A percentile compares a stretch with the other conserved stretches of the same genome.
Conservation (phyloP, 1,140 invertebrate genomes). For the Listronotus bonariensis region DNA sequence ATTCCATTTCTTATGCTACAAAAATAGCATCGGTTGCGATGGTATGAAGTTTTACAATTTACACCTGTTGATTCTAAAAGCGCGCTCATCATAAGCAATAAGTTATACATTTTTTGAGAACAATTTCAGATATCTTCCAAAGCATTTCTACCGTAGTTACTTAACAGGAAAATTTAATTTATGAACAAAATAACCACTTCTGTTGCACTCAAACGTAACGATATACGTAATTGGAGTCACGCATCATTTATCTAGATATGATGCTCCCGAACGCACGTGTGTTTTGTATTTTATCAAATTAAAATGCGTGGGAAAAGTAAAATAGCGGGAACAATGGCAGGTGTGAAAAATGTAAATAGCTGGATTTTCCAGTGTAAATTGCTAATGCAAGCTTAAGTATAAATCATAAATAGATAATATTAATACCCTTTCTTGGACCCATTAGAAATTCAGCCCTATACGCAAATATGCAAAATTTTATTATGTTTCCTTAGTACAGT, state of each 20-base stretch:
- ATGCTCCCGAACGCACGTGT: slow-evolving; percentile 16
- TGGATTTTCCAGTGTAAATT: no score
- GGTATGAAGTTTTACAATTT: neutral
- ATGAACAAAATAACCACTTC: neutral
- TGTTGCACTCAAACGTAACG: slow-evolving; percentile 3
- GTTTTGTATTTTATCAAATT: slow-evolving; percentile 15
- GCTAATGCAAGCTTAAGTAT: no score
- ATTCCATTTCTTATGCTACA: no score
- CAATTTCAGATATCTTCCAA: neutral
- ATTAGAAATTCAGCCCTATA: no score
- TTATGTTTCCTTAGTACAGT: no score
- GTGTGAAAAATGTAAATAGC: no score
- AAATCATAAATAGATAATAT: no score
- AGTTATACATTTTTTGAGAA: neutral
- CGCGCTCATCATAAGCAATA: neutral
- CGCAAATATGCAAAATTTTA: no score
- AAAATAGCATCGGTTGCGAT: no score
- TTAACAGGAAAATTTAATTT: slow-evolving; percentile 5
- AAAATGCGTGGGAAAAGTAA: slow-evolving; percentile 15
- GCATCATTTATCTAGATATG: slow-evolving; percentile 14
- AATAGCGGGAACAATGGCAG: slow-evolving; percentile 8
- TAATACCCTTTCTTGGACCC: no score
- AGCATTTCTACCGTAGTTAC: slow-evolving; percentile 1
- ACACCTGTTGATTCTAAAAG: slow-evolving; percentile 6
- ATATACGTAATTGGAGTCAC: slow-evolving; percentile 12